These are phyloP conservation scores for Pyrgus malvae DNA, from an alignment of 2,888 invertebrate species.

Conservation along the genomic window DNA sequence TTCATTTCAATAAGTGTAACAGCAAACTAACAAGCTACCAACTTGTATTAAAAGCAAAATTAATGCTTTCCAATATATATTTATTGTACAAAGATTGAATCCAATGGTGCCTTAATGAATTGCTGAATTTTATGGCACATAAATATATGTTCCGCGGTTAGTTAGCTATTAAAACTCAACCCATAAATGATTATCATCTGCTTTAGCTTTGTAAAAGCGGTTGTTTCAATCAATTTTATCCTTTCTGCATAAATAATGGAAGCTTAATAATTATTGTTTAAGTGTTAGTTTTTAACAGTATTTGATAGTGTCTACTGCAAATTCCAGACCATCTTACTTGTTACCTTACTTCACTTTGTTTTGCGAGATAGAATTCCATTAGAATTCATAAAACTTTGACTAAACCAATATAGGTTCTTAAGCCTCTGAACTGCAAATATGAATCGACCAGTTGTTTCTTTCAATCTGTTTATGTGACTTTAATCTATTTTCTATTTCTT, in stretches of 20 bases:
- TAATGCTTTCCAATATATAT: conserved; percentile 3
- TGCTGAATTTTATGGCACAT: conserved; percentile 7
- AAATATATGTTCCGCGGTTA: conserved; percentile 6
- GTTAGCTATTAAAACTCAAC: background rate
- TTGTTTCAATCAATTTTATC: background rate
- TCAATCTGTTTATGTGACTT: too few species aligned
- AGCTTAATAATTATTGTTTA: too few species aligned
- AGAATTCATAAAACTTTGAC: too few species aligned
- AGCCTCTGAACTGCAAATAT: too few species aligned
- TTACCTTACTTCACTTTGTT: too few species aligned
- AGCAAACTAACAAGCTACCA: background rate
- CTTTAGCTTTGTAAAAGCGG: background rate
- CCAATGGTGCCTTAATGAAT: conserved; percentile 3
- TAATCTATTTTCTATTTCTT: too few species aligned
- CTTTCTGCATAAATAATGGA: background rate
- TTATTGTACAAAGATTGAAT: conserved; percentile 4
- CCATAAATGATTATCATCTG: background rate
- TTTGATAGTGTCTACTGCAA: too few species aligned
- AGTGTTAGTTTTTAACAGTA: too few species aligned
- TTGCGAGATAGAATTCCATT: too few species aligned
- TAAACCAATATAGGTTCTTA: too few species aligned
- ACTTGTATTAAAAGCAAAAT: background rate
- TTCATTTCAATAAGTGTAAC: background rate
- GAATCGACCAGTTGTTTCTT: too few species aligned
- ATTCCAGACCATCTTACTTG: too few species aligned